A percentile compares a stretch with the other conserved stretches of the same genome.
Conservation (phyloP, 2,113 vertebrate species). For the Lontra canadensis region DNA sequence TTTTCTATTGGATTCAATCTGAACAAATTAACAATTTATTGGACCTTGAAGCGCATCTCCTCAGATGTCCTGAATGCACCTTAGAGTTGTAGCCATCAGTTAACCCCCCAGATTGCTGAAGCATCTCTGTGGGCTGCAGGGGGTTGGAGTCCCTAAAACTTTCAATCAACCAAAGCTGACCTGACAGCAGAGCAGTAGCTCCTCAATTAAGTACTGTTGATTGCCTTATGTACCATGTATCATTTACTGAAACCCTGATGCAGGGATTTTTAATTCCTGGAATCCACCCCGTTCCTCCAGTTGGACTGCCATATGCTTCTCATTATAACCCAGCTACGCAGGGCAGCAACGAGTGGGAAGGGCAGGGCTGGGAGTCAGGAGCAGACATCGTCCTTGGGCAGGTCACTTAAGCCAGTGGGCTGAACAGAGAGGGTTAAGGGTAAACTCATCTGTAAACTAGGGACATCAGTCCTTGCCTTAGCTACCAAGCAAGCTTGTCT, state of each 20-base stretch:
- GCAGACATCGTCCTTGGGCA: not conserved
- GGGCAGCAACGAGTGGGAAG: not conserved
- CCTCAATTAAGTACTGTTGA: not conserved
- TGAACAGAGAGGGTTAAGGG: not conserved
- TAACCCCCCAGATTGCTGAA: not conserved
- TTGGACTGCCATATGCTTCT: conserved; percentile 38
- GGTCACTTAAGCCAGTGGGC: not conserved
- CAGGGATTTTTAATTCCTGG: conserved; percentile 50
- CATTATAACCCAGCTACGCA: conserved; percentile 28
- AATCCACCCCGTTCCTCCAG: not conserved
- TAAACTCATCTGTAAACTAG: not conserved
- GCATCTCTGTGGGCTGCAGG: not conserved
- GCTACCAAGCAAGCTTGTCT: not conserved
- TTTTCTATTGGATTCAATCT: conserved; percentile 2
- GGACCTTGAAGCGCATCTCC: not conserved
- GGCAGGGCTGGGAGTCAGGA: not conserved
- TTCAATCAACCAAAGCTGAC: not conserved
- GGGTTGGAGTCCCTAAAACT: not conserved
- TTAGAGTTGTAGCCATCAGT: not conserved
- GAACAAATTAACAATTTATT: conserved; percentile 1
- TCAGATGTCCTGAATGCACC: not conserved
- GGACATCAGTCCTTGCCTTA: not conserved
- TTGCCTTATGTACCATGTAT: not conserved
- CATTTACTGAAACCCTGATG: conserved; percentile 59
- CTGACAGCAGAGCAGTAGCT: not conserved